Conservation (phyloP, 1,140 invertebrate species). For the Heterodera schachtii region DNA sequence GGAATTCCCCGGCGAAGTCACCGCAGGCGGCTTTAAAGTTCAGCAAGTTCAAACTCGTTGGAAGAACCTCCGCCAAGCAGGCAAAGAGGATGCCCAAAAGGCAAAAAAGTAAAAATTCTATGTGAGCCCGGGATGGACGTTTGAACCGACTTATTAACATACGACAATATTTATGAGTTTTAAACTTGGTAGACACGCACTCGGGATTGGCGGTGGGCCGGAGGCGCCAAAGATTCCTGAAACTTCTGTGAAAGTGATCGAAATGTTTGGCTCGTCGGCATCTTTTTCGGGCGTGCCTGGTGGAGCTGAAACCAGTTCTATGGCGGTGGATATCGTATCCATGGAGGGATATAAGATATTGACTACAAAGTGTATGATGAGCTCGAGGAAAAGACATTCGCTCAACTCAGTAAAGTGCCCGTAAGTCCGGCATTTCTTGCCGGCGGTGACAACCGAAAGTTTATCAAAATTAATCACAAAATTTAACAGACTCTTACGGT, state of each 20-base stretch:
- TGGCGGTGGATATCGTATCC: not conserved
- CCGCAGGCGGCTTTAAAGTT: not conserved
- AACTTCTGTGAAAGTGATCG: not conserved
- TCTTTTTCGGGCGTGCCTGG: not conserved
- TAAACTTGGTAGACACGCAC: not conserved
- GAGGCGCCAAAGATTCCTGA: not conserved
- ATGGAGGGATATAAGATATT: no score
- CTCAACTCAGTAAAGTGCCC: not conserved
- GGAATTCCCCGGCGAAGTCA: not conserved
- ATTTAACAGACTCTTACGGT: no score
- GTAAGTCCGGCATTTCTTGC: not conserved
- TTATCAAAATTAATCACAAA: no score
- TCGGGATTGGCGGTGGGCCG: not conserved
- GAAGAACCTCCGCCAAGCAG: no score
- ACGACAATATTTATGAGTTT: no score
- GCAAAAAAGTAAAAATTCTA: no score
- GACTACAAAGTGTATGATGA: not conserved
- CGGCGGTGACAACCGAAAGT: not conserved
- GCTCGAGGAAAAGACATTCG: not conserved
- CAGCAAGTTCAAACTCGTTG: no score
- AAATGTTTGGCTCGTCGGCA: conserved; percentile 3
- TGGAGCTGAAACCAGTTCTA: not conserved
- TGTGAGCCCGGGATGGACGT: no score
- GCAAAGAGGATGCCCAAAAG: no score
- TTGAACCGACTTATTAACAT: no score